Evolutionary conservation across 2,797 vertebrate genomes (phyloP).

Genomic region (Silurus aristotelis): DNA sequence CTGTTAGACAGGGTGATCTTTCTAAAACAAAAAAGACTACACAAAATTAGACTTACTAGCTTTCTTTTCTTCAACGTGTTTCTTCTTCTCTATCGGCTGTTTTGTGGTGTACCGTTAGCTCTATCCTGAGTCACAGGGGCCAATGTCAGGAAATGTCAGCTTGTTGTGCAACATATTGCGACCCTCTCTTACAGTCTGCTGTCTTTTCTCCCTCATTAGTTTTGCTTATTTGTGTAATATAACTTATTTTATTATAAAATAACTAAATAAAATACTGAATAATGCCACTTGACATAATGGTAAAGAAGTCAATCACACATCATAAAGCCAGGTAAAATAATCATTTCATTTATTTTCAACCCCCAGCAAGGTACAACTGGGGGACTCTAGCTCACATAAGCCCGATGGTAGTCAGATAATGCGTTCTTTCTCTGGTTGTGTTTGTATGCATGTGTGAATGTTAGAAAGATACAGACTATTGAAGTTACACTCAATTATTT

Average conservation of each 20-base stretch:
- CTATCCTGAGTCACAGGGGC: constrained; percentile 41
- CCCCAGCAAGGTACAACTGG: constrained; percentile 19
- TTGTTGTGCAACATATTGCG: constrained; percentile 65
- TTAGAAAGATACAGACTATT: constrained; percentile 37
- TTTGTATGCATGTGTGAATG: constrained; percentile 22
- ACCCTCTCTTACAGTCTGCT: constrained; percentile 22
- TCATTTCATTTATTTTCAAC: background rate
- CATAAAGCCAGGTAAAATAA: background rate
- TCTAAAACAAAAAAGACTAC: background rate
- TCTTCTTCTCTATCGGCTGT: background rate
- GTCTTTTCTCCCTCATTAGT: constrained; percentile 41
- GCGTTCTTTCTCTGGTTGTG: constrained; percentile 13
- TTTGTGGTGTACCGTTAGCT: constrained; percentile 40
- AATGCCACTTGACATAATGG: background rate
- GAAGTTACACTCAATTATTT: constrained; percentile 46
- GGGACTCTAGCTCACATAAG: constrained; percentile 36
- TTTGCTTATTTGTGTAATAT: too few species aligned
- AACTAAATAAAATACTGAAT: background rate
- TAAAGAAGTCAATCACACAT: background rate
- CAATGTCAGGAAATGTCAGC: constrained; percentile 58
- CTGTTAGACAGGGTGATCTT: background rate
- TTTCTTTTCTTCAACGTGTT: constrained; percentile 14
- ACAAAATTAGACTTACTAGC: background rate
- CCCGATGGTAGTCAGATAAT: constrained; percentile 11
- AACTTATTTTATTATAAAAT: background rate